Percentiles rank a stretch among this genome's conserved stretches.
phyloP scores from a whole-genome alignment of 1,140 invertebrate genomes.

The Tribolium madens region DNA sequence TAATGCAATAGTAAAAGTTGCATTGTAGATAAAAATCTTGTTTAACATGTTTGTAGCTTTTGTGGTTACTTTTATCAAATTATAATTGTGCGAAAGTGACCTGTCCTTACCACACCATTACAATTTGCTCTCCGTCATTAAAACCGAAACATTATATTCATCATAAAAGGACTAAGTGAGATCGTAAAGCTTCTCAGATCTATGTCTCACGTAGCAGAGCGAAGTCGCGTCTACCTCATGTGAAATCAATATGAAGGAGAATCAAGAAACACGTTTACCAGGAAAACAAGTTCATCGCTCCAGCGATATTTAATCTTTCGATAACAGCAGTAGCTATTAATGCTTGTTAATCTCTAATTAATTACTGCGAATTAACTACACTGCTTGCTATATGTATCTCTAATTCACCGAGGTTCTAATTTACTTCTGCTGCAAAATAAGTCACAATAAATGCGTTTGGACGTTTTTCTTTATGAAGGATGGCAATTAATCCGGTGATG shows the following conservation, averaged over 20 bases:
- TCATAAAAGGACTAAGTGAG: not conserved
- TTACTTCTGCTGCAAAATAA: not conserved
- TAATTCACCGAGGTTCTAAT: not conserved
- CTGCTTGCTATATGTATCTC: slow-evolving; percentile 10
- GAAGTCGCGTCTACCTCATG: not conserved
- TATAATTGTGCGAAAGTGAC: not conserved
- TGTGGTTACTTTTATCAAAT: not conserved
- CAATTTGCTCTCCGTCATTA: not conserved
- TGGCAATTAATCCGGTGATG: not conserved
- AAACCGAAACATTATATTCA: not conserved
- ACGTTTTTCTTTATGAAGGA: too few species aligned
- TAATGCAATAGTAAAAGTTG: not conserved
- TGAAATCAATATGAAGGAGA: not conserved
- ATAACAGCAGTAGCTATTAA: slow-evolving; percentile 32
- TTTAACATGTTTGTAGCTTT: not conserved
- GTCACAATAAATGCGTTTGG: too few species aligned
- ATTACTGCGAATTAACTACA: not conserved
- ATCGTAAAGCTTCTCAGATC: not conserved
- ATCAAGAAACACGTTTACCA: slow-evolving; percentile 17
- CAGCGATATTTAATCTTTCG: slow-evolving; percentile 31
- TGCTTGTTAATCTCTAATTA: slow-evolving; percentile 32
- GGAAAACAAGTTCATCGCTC: slow-evolving; percentile 30
- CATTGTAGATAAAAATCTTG: not conserved
- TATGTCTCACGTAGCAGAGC: not conserved
- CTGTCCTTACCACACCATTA: too few species aligned